These are phyloP conservation scores for Pocota personata DNA, from an alignment of 2,888 invertebrate species.

Conservation along the genomic window DNA sequence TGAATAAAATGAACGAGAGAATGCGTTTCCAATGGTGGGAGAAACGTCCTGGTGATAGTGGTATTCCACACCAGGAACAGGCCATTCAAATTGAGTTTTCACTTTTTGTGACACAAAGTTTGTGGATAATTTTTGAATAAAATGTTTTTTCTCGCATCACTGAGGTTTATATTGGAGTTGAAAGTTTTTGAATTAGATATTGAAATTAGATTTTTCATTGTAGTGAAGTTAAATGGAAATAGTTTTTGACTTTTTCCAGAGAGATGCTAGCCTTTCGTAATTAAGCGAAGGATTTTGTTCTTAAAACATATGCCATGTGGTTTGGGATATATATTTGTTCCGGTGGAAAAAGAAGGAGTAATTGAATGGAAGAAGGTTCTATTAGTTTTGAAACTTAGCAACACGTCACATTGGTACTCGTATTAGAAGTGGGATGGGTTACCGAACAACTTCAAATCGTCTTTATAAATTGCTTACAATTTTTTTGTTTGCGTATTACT, in stretches of 20 bases:
- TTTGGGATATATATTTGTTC: too few relatives aligned
- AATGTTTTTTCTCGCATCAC: constrained; percentile 48
- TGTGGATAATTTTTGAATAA: constrained; percentile 46
- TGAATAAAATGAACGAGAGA: constrained; percentile 69
- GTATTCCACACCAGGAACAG: constrained; percentile 17
- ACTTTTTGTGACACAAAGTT: constrained; percentile 59
- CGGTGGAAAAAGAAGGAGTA: too few relatives aligned
- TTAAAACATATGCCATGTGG: not conserved
- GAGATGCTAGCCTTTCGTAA: not conserved
- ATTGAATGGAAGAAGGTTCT: too few relatives aligned
- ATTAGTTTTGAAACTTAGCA: too few relatives aligned
- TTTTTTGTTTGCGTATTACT: too few relatives aligned
- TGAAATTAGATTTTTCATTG: constrained; percentile 16
- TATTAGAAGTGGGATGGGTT: too few relatives aligned
- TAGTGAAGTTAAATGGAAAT: constrained; percentile 12
- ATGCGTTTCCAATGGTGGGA: constrained; percentile 46
- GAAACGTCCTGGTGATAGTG: constrained; percentile 15
- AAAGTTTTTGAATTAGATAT: constrained; percentile 51
- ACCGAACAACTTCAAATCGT: too few relatives aligned
- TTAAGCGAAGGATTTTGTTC: not conserved
- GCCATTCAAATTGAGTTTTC: constrained; percentile 53
- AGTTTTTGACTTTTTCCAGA: not conserved
- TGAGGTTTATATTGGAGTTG: not conserved
- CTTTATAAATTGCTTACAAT: too few relatives aligned
- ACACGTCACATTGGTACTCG: too few relatives aligned